Evolutionary conservation across 1,140 invertebrate genomes (phyloP).

Genomic region (Trichomalopsis sarcophagae): DNA sequence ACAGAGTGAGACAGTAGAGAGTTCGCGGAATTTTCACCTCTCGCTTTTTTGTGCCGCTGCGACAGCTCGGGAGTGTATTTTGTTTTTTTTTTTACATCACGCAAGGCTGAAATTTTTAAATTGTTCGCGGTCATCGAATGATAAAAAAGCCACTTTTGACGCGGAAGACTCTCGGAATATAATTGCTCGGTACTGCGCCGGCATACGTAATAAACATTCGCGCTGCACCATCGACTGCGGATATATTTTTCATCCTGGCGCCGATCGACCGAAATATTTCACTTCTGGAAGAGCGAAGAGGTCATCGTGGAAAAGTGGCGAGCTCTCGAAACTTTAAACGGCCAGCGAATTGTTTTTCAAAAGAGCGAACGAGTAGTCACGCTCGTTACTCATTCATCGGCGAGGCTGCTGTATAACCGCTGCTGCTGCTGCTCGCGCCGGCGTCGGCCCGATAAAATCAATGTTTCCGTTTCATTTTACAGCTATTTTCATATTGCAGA

Average conservation of each 20-base stretch:
- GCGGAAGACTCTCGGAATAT: neutral
- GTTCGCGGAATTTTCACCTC: neutral
- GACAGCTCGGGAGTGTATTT: too few relatives aligned
- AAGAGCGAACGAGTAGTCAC: slow-evolving; percentile 18
- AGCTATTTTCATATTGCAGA: slow-evolving; percentile 49
- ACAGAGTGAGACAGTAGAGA: neutral
- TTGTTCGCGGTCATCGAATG: neutral
- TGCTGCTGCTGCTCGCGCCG: neutral
- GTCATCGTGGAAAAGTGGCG: slow-evolving; percentile 32
- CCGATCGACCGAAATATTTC: slow-evolving; percentile 30
- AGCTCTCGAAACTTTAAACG: slow-evolving; percentile 42
- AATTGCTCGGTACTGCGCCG: neutral
- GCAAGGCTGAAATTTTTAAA: neutral
- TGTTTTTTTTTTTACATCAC: neutral
- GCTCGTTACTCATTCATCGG: slow-evolving; percentile 50
- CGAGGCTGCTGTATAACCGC: neutral
- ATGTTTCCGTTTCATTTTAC: slow-evolving; percentile 52
- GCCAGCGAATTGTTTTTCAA: slow-evolving; percentile 38
- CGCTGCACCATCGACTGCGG: neutral
- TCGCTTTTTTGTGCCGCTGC: neutral
- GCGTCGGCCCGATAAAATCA: slow-evolving; percentile 51
- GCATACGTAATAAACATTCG: neutral
- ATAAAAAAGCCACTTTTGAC: neutral
- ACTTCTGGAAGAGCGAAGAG: slow-evolving; percentile 2
- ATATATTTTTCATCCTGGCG: neutral